Evolutionary conservation across 2,888 invertebrate species (phyloP), one percentile per base, ranked within the genome.

Genomic region (Trichacis sp.): DNA sequence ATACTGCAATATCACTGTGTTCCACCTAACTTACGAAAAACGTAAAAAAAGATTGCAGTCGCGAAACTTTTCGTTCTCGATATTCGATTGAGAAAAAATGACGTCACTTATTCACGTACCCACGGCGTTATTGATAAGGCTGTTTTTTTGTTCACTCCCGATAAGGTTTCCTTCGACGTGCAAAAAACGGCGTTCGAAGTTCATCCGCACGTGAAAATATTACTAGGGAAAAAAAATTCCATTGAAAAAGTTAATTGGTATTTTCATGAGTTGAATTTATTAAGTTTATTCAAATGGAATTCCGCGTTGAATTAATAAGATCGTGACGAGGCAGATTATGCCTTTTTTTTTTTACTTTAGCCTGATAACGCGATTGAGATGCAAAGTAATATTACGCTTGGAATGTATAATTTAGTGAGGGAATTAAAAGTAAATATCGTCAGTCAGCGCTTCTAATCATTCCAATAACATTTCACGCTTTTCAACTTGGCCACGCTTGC

Each of bases 1-100:
- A 40, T 15, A 15, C 40, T 9, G 40, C 1, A 12, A 40, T 40
- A 40, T 40, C 40, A 15, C 40, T 40, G 14, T 40, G 8, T 15
- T 9, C 9, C 4, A 4, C 14, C 15, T 2, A 15, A 40, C 40
- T 40, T 40, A 12, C 14, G 33, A 33, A n/a, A 3, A n/a, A n/a
- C n/a, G 33, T 15, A 40, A 40, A 40, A 40, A 40, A 40, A 40
- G 40, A 40, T 40, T 40, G 33, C 33, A 33, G 11, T 33, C n/a
- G n/a, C 33, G 33, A 33, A 11, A 33, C n/a, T 33, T 33, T 33
- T 33, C 33, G 33, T n/a, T 33, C 33, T 33, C 9, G 33, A 33
- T 33, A 9, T n/a, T 33, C 33, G 33, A 11, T n/a, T 9, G n/a
- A 9, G n/a, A 33, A 33, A 33, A 33, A 33, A 33, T 33, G 33